These are phyloP conservation scores for Pomatostomus ruficeps DNA, from an alignment of 2,113 vertebrate species.

Conservation along the genomic window DNA sequence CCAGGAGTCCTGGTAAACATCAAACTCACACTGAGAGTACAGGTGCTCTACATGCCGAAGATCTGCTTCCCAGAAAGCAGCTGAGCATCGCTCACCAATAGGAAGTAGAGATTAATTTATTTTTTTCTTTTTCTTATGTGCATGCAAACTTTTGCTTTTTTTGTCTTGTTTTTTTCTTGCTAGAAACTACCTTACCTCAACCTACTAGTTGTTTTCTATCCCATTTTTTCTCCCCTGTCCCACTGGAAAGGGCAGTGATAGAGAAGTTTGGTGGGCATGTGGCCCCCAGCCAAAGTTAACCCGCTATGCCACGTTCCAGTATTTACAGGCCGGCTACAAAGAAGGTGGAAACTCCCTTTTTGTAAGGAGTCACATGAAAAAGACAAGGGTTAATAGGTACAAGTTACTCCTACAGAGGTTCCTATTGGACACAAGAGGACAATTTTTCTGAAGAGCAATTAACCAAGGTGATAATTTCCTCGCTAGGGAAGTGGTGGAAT, in stretches of 20 bases:
- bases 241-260: not conserved
- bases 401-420: not conserved
- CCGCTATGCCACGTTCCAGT: not conserved
- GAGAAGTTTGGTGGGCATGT: accelerated
- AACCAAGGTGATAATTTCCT: not conserved
- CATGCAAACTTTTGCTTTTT: not conserved
- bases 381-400: not conserved
- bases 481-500: not conserved
- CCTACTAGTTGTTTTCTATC: not conserved
- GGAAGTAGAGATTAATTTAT: not conserved
- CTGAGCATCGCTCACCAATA: accelerated
- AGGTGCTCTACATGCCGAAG: not conserved
- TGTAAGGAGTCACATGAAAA: not conserved
- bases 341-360: not conserved
- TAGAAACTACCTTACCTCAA: not conserved
- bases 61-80: not conserved
- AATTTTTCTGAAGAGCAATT: not conserved
- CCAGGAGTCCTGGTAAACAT: too few species aligned
- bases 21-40: not conserved
- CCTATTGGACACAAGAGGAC: not conserved
- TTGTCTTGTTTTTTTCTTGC: not conserved
- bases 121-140: not conserved
- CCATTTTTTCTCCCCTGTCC: not conserved
- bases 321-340: not conserved
- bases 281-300: not conserved